These are phyloP conservation scores for Nomada ruficornis DNA, from an alignment of 2,888 invertebrate species.

Conservation along the genomic window DNA sequence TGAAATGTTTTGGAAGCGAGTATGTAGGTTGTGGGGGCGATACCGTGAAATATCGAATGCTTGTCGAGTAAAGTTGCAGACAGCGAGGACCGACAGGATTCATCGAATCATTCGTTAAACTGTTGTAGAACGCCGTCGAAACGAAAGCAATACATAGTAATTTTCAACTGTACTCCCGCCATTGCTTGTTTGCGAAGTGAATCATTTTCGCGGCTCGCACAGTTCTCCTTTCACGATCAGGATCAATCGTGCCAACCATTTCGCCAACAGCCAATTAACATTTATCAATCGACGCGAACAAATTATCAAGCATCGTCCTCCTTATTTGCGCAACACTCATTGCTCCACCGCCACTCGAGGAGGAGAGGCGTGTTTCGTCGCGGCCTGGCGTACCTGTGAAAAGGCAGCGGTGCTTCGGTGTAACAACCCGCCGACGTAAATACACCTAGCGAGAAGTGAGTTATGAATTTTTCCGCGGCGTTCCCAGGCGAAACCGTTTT, in stretches of 20 bases:
- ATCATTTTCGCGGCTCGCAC: too few relatives aligned
- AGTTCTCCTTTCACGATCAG: too few relatives aligned
- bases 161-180: too few relatives aligned
- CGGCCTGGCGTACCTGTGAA: conserved; percentile 11
- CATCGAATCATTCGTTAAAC: neutral
- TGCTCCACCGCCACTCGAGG: neutral
- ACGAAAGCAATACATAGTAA: neutral
- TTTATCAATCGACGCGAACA: conserved; percentile 11
- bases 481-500: conserved; percentile 6
- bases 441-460: conserved; percentile 33
- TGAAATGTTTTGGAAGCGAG: neutral
- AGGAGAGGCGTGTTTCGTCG: conserved; percentile 4
- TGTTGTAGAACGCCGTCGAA: neutral
- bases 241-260: neutral
- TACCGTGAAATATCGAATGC: neutral
- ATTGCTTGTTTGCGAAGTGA: too few relatives aligned
- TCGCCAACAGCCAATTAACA: conserved; percentile 25
- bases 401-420: conserved; percentile 21
- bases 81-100: neutral
- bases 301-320: conserved; percentile 9
- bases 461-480: conserved; percentile 35
- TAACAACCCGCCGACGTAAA: conserved; percentile 34
- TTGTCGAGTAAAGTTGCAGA: too few relatives aligned
- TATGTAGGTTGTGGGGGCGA: neutral
- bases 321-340: conserved; percentile 6